Conservation (phyloP, 1,140 invertebrate genomes). For the Caenorhabditis briggsae region DNA sequence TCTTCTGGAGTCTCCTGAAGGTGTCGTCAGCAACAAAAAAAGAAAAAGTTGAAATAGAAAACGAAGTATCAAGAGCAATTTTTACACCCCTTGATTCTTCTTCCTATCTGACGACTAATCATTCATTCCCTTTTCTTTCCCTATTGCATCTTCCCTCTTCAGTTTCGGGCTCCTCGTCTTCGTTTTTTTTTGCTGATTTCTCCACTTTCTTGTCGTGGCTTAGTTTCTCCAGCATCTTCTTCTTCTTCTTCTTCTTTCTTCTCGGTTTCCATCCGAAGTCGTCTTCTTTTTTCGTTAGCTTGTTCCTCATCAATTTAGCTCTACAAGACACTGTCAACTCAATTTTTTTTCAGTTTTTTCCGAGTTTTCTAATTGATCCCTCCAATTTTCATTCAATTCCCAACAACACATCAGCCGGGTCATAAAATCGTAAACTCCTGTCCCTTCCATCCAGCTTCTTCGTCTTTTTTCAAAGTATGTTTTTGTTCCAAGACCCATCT, state of each 20-base stretch:
- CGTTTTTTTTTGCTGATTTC: slow-evolving; percentile 24
- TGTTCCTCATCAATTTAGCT: slow-evolving; percentile 3
- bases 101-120: slow-evolving; percentile 27
- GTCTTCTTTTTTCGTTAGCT: neutral
- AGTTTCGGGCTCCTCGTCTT: neutral
- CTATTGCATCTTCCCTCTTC: neutral
- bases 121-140: slow-evolving; percentile 4
- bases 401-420: neutral
- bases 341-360: neutral
- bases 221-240: slow-evolving; percentile 37
- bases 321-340: slow-evolving; percentile 8
- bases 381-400: neutral
- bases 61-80: slow-evolving; percentile 17
- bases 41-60: slow-evolving; percentile 22
- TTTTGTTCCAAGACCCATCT: neutral
- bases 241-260: slow-evolving; percentile 12
- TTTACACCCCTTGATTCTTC: slow-evolving; percentile 7
- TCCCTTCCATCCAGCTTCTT: neutral
- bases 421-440: slow-evolving; percentile 16
- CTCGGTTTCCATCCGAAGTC: neutral
- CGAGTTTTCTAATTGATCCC: neutral
- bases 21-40: neutral
- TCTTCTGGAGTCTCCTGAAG: neutral
- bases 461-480: neutral
- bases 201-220: slow-evolving; percentile 22